Percentiles rank a stretch among this genome's conserved stretches.
phyloP scores from a whole-genome alignment of 2,797 vertebrate genomes.

The Staurois parvus region DNA sequence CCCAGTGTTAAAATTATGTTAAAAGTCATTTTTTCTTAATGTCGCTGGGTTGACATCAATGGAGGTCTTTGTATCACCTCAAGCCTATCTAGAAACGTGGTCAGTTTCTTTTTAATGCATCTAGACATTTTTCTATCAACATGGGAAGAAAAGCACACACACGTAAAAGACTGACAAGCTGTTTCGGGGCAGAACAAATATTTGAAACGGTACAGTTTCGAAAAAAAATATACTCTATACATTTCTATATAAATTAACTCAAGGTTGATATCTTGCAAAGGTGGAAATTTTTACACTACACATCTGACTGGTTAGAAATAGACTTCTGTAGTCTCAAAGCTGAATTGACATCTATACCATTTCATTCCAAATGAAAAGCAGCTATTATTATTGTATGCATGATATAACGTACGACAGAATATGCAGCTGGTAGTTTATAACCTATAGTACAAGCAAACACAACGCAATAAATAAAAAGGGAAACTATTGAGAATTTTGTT shows the following conservation, averaged over 20 bases:
- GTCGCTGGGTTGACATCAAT: constrained; percentile 44
- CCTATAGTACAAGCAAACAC: too few species aligned
- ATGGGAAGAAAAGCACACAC: constrained; percentile 32
- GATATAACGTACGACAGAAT: too few species aligned
- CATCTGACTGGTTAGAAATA: neutral
- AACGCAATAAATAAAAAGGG: too few species aligned
- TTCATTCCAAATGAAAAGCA: neutral
- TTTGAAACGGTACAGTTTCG: constrained; percentile 14
- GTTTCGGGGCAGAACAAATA: constrained; percentile 27
- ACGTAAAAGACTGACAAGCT: constrained; percentile 18
- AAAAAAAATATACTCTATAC: constrained; percentile 9
- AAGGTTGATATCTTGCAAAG: constrained; percentile 17
- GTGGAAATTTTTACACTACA: constrained; percentile 6
- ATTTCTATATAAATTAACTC: constrained; percentile 1
- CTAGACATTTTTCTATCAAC: constrained; percentile 44
- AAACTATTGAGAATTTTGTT: too few species aligned
- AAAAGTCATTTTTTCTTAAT: constrained; percentile 34
- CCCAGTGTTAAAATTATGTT: constrained; percentile 28
- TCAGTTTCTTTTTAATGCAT: constrained; percentile 46
- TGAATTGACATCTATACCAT: neutral
- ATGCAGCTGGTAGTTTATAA: too few species aligned
- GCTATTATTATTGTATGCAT: neutral
- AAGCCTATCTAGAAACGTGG: constrained; percentile 41
- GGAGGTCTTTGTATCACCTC: constrained; percentile 40
- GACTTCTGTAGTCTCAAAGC: neutral